phyloP scores from a whole-genome alignment of 2,888 invertebrate genomes.

The Maniola hyperantus region DNA sequence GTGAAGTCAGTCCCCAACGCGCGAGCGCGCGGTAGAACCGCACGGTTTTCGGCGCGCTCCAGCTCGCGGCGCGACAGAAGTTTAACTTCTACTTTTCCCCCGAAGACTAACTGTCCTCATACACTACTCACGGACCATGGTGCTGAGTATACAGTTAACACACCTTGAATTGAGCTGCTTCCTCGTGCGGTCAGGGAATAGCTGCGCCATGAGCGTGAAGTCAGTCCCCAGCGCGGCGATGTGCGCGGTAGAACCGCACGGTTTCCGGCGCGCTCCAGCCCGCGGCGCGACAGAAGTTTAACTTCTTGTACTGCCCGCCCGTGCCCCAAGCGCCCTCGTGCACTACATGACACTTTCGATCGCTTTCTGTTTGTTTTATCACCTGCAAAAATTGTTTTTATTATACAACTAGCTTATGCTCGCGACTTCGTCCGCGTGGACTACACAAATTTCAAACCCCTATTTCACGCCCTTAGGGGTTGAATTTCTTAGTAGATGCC shows the following conservation, averaged over 20 bases:
- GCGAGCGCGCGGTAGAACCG: conserved; percentile 95
- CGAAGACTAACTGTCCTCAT: conserved; percentile 66
- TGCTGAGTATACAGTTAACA: neutral
- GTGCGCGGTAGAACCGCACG: conserved; percentile 93
- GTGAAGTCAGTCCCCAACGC: conserved; percentile 96
- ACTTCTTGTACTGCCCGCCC: conserved; percentile 84
- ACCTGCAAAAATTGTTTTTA: conserved; percentile 60
- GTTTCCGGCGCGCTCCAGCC: conserved; percentile 92
- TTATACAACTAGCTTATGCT: too few relatives aligned
- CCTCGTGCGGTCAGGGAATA: conserved; percentile 91
- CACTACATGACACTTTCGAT: conserved; percentile 86
- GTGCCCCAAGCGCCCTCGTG: conserved; percentile 83
- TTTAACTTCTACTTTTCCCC: conserved; percentile 81
- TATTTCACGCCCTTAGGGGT: too few relatives aligned
- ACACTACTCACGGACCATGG: too few relatives aligned
- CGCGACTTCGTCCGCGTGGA: too few relatives aligned
- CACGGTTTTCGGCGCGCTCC: conserved; percentile 91
- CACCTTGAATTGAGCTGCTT: conserved; percentile 91
- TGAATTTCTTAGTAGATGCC: too few relatives aligned
- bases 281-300: conserved; percentile 75
- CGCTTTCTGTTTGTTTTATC: conserved; percentile 86
- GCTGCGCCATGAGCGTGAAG: conserved; percentile 92
- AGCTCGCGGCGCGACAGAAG: conserved; percentile 84
- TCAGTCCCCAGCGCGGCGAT: conserved; percentile 96
- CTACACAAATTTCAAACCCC: too few relatives aligned